phyloP scores from a whole-genome alignment of 2,113 vertebrate species.

The Dissostichus mawsoni region DNA sequence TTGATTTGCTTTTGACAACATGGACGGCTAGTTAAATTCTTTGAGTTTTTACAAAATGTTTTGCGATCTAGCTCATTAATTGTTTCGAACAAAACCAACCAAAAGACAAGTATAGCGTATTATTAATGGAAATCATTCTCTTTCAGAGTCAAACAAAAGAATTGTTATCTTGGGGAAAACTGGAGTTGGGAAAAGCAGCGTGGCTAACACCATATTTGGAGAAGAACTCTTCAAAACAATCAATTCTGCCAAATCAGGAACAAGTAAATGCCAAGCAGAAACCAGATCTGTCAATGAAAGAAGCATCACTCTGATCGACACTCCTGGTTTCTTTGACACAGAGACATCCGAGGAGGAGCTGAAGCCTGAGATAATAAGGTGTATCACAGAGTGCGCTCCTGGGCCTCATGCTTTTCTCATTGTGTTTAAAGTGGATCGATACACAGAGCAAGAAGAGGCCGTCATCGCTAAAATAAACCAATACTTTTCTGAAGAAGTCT shows the following conservation, averaged over 20 bases:
- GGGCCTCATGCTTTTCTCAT: slow-evolving; percentile 60
- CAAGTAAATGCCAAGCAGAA: neutral
- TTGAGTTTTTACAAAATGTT: accelerated
- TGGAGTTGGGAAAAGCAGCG: slow-evolving; percentile 65
- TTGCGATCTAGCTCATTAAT: no score
- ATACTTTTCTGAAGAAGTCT: slow-evolving; percentile 35
- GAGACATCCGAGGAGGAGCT: slow-evolving; percentile 10
- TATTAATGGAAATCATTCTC: no score
- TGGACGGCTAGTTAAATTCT: no score
- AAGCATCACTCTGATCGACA: slow-evolving; percentile 49
- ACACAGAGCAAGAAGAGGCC: slow-evolving; percentile 25
- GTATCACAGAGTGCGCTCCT: slow-evolving; percentile 22
- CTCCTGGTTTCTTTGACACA: slow-evolving; percentile 43
- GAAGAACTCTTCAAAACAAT: no score
- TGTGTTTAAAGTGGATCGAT: slow-evolving; percentile 44
- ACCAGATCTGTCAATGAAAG: slow-evolving; percentile 13
- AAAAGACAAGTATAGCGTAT: no score
- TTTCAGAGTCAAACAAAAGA: neutral
- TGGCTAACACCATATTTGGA: slow-evolving; percentile 45
- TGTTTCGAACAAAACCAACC: no score
- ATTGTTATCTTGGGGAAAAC: slow-evolving; percentile 70
- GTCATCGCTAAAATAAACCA: neutral
- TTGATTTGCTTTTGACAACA: no score
- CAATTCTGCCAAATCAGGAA: no score
- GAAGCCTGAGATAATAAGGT: slow-evolving; percentile 24